Conservation (phyloP, 2,888 invertebrate species). For the Tuta absoluta region DNA sequence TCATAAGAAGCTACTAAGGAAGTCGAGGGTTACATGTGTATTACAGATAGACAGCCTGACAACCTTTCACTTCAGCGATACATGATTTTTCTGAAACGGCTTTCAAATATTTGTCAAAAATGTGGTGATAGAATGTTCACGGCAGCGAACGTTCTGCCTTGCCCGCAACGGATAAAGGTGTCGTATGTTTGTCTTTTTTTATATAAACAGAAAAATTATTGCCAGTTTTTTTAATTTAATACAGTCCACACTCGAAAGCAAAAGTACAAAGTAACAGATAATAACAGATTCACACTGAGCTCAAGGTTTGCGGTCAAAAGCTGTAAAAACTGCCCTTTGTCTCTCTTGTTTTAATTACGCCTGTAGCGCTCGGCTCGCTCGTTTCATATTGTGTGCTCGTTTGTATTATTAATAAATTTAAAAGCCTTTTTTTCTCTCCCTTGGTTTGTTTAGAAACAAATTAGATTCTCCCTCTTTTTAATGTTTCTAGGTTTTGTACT, state of each 20-base stretch:
- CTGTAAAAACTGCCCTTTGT: conserved; percentile 71
- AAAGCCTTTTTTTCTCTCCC: neutral
- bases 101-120: too few species aligned
- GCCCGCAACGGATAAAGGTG: too few species aligned
- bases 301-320: conserved; percentile 59
- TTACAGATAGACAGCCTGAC: too few species aligned
- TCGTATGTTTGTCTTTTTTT: too few species aligned
- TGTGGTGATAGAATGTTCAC: too few species aligned
- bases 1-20: too few species aligned
- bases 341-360: conserved; percentile 70
- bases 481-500: neutral
- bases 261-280: conserved; percentile 72
- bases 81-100: too few species aligned
- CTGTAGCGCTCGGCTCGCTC: conserved; percentile 58
- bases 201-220: too few species aligned
- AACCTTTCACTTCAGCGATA: too few species aligned
- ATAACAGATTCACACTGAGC: conserved; percentile 64
- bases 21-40: too few species aligned
- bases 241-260: conserved; percentile 63
- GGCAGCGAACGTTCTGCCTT: too few species aligned
- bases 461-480: neutral
- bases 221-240: conserved; percentile 43
- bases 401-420: conserved; percentile 46
- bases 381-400: conserved; percentile 53
- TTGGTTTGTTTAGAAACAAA: neutral